Conservation (phyloP, 2,888 invertebrate genomes). For the Cephonodes hylas region DNA sequence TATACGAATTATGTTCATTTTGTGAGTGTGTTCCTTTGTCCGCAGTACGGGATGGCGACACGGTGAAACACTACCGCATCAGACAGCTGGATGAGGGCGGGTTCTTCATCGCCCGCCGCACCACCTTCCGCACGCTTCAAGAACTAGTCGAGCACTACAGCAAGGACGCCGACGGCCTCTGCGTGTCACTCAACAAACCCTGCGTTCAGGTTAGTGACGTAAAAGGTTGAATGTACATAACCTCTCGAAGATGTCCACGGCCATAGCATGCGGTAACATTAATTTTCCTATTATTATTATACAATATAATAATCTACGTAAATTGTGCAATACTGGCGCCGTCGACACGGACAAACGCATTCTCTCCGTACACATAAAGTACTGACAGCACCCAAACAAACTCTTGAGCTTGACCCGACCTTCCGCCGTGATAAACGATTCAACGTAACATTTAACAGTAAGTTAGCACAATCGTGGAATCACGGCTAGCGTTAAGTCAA, state of each 20-base stretch:
- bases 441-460: slow-evolving; percentile 34
- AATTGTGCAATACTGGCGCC: neutral
- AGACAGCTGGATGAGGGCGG: slow-evolving; percentile 99
- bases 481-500: slow-evolving; percentile 36
- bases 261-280: slow-evolving; percentile 2
- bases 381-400: slow-evolving; percentile 5
- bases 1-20: slow-evolving; percentile 20
- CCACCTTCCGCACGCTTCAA: slow-evolving; percentile 97
- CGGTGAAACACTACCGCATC: slow-evolving; percentile 99
- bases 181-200: slow-evolving; percentile 97
- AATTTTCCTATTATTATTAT: neutral
- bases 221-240: neutral
- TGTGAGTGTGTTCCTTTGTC: slow-evolving; percentile 32
- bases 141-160: slow-evolving; percentile 99
- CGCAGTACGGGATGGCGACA: slow-evolving; percentile 98
- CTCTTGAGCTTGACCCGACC: slow-evolving; percentile 32
- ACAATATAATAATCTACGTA: slow-evolving; percentile 10
- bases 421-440: slow-evolving; percentile 37
- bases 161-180: slow-evolving; percentile 98
- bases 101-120: slow-evolving; percentile 98
- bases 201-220: slow-evolving; percentile 90
- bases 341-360: neutral
- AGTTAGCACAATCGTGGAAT: slow-evolving; percentile 29
- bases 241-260: neutral
- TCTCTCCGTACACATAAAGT: neutral